Conservation (phyloP, 2,888 invertebrate species). For the Apocheima hispidaria region DNA sequence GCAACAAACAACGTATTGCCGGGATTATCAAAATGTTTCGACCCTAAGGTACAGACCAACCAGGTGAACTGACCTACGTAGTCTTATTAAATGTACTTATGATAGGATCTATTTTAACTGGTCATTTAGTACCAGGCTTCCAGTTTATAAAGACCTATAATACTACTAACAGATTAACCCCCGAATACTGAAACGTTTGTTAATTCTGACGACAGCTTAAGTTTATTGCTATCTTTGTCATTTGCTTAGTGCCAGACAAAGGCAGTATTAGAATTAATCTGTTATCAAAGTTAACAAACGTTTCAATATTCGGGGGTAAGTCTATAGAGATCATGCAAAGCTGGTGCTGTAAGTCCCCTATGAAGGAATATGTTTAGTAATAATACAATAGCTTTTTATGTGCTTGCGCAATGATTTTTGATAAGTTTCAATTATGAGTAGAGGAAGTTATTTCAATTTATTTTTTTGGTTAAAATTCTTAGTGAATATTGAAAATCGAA, state of each 20-base stretch:
- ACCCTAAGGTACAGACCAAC: neutral
- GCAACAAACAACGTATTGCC: constrained; percentile 18
- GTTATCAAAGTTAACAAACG: no score
- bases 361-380: neutral
- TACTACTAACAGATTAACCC: neutral
- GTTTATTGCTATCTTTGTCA: no score
- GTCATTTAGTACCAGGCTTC: neutral
- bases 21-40: constrained; percentile 6
- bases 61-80: neutral
- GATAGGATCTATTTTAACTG: neutral
- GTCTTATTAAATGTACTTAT: neutral
- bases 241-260: no score
- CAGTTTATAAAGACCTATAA: neutral
- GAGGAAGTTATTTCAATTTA: neutral
- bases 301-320: no score
- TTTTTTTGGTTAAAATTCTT: neutral
- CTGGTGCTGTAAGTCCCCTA: neutral
- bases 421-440: neutral
- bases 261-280: no score
- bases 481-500: no score
- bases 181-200: no score
- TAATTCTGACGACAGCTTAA: no score
- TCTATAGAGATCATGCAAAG: neutral
- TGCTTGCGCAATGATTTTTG: neutral
- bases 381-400: neutral